Evolutionary conservation across 2,113 vertebrate genomes (phyloP).

Genomic region (Colaptes auratus): DNA sequence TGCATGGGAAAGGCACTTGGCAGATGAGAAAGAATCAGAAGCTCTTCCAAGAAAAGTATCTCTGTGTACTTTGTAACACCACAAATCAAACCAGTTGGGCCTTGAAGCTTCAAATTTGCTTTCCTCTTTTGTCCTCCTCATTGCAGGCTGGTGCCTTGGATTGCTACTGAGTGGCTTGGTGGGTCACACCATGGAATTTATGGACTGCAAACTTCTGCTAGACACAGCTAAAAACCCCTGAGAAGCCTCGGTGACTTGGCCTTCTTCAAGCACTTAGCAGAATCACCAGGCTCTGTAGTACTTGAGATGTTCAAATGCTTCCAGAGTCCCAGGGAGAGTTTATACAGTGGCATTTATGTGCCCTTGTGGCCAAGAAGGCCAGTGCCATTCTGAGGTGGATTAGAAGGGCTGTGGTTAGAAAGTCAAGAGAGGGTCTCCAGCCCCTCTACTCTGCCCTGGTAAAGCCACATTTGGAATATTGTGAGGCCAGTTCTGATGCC

Average conservation of each 20-base stretch:
- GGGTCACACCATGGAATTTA: background rate
- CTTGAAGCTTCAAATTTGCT: slow-evolving; percentile 44
- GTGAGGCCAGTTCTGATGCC: no score
- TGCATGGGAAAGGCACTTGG: slow-evolving; percentile 41
- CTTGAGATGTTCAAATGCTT: background rate
- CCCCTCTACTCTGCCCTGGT: no score
- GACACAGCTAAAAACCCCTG: background rate
- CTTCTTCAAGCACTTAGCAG: background rate
- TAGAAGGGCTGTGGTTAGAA: no score
- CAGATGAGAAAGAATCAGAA: slow-evolving; percentile 27
- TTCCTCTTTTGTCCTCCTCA: slow-evolving; percentile 49
- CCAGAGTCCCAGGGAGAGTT: background rate
- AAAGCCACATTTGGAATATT: no score
- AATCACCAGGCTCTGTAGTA: background rate
- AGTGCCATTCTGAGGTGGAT: no score
- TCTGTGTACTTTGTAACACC: slow-evolving; percentile 2
- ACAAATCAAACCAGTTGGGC: slow-evolving; percentile 26
- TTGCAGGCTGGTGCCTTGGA: slow-evolving; percentile 26
- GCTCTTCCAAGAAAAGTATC: slow-evolving; percentile 34
- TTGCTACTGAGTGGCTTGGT: slow-evolving; percentile 28
- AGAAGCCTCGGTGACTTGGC: background rate
- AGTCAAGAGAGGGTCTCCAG: no score
- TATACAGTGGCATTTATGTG: background rate
- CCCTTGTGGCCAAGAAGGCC: no score
- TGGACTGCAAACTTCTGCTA: background rate